Evolutionary conservation across 1,140 invertebrate genomes (phyloP), one percentile per base, ranked within the genome.

Genomic region (Cydia splendana): DNA sequence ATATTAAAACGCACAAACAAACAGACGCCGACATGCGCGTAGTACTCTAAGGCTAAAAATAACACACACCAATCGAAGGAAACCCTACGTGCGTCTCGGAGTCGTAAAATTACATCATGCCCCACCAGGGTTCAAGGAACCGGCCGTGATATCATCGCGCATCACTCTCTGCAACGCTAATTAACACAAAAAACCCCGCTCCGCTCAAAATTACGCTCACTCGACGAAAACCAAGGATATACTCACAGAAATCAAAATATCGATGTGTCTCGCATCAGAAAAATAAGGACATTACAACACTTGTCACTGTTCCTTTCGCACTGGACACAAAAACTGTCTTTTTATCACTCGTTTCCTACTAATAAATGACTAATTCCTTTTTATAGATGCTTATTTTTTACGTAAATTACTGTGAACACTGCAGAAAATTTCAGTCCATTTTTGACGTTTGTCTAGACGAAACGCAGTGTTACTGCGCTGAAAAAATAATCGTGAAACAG

Each of bases 31-130:
- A 67, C 51, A 74, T 65, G 71, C 76, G 78, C 75, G 83, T 87
- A 77, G 15, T 77, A 86, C 76, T 86, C 76, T 77, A 84, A 81
- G 67, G 28, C 88, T 90, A 90, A 83, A 91, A 92, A 91, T 90
- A 91, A 87, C 83, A 78, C 80, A 77, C 67, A 81, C 34, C 10
- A 74, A 74, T 30, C 74, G 65, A 80, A 67, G 53, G 86, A 88
- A 87, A 82, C 84, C 86, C 81, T 85, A 87, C 67, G 57, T 45
- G 80, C 38, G 77, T 76, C 76, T 76, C 77, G 48, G 78, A 78
- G 65, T 78, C 65, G 71, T 77, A 76, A 79, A 79, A 86, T 81
- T 79, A 84, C 82, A 81, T 80, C 81, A 81, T 74, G 34, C n/a
- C 57, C 42, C 65, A 76, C 65, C 83, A 81, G 79, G 86, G 87